Base-by-base conservation (phyloP, 2,888 invertebrate species). In the Nomada ferruginata region DNA sequence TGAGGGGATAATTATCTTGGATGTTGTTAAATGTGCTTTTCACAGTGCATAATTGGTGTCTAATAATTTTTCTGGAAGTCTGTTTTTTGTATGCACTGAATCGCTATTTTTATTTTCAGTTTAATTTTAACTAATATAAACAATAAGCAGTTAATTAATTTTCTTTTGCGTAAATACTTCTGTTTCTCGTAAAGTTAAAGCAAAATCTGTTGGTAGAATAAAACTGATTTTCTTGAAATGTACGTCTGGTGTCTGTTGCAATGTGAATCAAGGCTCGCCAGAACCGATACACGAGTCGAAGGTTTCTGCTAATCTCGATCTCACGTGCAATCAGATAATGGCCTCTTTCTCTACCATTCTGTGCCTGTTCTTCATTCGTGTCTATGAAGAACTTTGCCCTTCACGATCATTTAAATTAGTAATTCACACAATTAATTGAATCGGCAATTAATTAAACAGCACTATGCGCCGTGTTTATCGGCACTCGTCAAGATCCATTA, bases 381-480 rank as follows among this genome's bases (percentile, higher is more conserved):
- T 68, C 47, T 50, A 36, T n/a, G 55, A 26, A 47, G 36, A n/a
- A 55, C 23, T 10, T 9, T 68, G 63, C 42, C 75, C 57, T 69
- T 63, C 68, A 11, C 4, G n/a, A 50, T 64, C 75, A 79, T 79
- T 75, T 52, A 75, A 79, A 75, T 75, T 63, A 69, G 63, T 69
- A 75, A 79, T 57, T 79, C 69, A n/a, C 57, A 20, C 63, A 63
- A 75, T 68, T 79, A 69, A 79, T 75, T 52, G 63, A 69, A 68
- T 69, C 76, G 44, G 68, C 23, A 64, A 79, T 79, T 79, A 79
- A 79, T 79, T 79, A 79, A 63, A 26, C 53, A 47, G 47, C 50
- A 50, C 52, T 18, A 52, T 36, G 29, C 18, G 7, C 65, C 29
- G 47, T 29, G 57, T 26, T 69, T 75, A 64, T 69, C 78, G 68